Conservation (phyloP, 1,140 invertebrate species). For the Drosophila jambulina region DNA sequence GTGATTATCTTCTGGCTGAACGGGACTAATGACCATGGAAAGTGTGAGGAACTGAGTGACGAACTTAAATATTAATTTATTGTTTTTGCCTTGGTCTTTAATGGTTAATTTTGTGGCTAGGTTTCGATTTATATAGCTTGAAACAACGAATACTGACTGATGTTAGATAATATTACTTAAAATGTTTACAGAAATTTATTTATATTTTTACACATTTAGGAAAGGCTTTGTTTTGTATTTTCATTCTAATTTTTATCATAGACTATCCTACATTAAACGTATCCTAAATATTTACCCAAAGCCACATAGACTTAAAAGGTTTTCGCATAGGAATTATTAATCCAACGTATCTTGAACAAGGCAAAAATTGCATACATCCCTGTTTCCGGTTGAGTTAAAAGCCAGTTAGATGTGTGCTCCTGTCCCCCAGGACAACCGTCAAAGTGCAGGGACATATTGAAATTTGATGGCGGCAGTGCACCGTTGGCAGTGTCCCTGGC, state of each 20-base stretch:
- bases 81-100: neutral
- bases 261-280: neutral
- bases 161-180: too few relatives aligned
- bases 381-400: conserved; percentile 20
- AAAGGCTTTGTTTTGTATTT: neutral
- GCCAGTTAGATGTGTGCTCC: conserved; percentile 16
- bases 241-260: too few relatives aligned
- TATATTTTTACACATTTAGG: neutral
- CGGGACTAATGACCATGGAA: conserved; percentile 34
- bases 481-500: conserved; percentile 27
- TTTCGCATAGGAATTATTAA: neutral
- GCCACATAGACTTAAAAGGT: too few relatives aligned
- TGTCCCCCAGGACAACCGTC: conserved; percentile 35
- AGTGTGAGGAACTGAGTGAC: conserved; percentile 18
- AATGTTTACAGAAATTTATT: too few relatives aligned
- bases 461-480: conserved; percentile 33
- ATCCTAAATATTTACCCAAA: neutral
- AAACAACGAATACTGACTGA: neutral
- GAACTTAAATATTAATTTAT: conserved; percentile 38
- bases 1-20: conserved; percentile 29
- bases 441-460: conserved; percentile 63
- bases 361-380: neutral
- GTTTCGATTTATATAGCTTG: too few relatives aligned
- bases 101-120: conserved; percentile 1
- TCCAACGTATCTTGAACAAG: neutral